phyloP scores from a whole-genome alignment of 1,140 invertebrate species.

The Maniola jurtina region DNA sequence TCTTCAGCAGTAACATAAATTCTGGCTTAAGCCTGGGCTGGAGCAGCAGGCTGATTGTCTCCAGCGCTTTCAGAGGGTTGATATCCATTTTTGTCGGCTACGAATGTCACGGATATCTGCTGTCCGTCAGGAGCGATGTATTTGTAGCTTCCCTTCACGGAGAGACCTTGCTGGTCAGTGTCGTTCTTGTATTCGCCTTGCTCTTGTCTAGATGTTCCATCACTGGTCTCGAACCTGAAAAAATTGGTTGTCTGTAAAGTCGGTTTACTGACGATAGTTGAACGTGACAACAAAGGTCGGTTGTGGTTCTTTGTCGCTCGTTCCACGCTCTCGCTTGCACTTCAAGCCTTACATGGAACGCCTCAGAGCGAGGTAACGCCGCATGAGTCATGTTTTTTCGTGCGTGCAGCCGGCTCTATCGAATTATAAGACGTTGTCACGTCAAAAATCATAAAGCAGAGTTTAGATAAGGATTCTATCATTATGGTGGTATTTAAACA shows the following conservation, averaged over 20 bases:
- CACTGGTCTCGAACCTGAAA: conserved; percentile 82
- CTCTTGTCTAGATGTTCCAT: conserved; percentile 83
- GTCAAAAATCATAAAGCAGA: no score
- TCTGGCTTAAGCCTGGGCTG: not conserved
- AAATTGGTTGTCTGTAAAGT: no score
- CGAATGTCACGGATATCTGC: conserved; percentile 81
- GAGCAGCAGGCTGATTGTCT: conserved; percentile 36
- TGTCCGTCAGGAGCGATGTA: conserved; percentile 84
- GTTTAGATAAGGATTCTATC: not conserved
- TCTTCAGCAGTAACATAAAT: conserved; percentile 2
- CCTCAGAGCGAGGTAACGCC: no score
- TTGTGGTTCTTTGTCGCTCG: no score
- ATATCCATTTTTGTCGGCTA: conserved; percentile 88
- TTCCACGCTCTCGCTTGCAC: no score
- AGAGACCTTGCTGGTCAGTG: conserved; percentile 79
- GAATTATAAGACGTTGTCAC: no score
- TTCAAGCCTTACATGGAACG: no score
- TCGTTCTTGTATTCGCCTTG: conserved; percentile 81
- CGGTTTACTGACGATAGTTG: no score
- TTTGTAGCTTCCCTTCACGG: conserved; percentile 82
- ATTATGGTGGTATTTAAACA: not conserved
- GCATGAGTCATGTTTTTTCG: no score
- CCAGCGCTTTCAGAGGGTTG: conserved; percentile 76
- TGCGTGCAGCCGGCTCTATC: no score
- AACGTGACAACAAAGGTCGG: no score